A percentile compares a stretch with the other conserved stretches of the same genome.
These are phyloP conservation scores for Sebastes goodei DNA, from an alignment of 2,797 vertebrate genomes.

Conservation along the genomic window DNA sequence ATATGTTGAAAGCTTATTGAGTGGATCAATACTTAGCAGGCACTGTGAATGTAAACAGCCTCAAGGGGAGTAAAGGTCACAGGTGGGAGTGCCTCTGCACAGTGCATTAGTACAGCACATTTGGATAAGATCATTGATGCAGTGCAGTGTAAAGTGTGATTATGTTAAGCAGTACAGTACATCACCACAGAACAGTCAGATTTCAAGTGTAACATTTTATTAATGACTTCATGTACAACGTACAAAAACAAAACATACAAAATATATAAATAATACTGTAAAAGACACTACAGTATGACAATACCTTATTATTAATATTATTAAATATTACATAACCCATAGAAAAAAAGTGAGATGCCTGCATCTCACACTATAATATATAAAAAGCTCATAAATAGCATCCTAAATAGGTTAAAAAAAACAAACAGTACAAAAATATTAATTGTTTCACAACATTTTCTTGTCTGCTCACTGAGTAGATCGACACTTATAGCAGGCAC, in stretches of 20 bases:
- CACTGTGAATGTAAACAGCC: conserved; percentile 66
- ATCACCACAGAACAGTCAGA: not conserved
- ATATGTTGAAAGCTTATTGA: not conserved
- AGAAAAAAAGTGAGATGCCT: conserved; percentile 57
- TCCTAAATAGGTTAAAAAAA: conserved; percentile 45
- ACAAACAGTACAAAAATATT: conserved; percentile 51
- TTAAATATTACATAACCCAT: conserved; percentile 53
- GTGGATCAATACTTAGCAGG: conserved; percentile 6
- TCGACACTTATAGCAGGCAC: conserved; percentile 22
- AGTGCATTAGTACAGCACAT: conserved; percentile 12
- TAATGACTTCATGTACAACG: conserved; percentile 20
- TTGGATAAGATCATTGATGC: not conserved
- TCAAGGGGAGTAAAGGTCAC: conserved; percentile 26
- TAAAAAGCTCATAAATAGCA: conserved; percentile 69
- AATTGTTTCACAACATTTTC: conserved; percentile 8
- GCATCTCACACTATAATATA: conserved; percentile 61
- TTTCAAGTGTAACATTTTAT: conserved; percentile 39
- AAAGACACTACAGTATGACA: conserved; percentile 26
- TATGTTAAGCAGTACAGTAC: not conserved
- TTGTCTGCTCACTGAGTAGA: not conserved
- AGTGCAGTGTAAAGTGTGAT: not conserved
- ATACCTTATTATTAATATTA: conserved; percentile 55
- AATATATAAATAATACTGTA: conserved; percentile 62
- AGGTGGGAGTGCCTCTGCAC: conserved; percentile 22
- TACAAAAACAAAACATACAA: conserved; percentile 40